A percentile compares a stretch with the other conserved stretches of the same genome.
Conservation (phyloP, 2,113 vertebrate genomes). For the Phylloscopus trochiloides region DNA sequence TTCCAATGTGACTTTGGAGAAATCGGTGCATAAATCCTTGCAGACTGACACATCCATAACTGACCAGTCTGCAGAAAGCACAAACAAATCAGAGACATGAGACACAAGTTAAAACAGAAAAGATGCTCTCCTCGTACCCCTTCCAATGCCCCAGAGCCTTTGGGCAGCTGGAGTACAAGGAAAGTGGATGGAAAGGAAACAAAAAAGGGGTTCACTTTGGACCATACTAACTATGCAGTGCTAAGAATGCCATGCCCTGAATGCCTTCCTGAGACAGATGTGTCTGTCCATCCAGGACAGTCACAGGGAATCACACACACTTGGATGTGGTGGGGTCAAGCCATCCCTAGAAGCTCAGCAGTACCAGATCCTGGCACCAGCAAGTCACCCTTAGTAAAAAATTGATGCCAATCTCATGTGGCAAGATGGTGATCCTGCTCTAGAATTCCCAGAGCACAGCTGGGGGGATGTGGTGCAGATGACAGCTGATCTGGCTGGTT, state of each 20-base stretch:
- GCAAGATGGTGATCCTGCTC: not conserved
- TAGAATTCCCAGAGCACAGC: not conserved
- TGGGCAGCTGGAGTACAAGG: not conserved
- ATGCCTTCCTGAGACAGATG: not conserved
- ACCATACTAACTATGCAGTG: not conserved
- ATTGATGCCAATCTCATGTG: slow-evolving; percentile 1
- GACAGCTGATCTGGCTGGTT: not conserved
- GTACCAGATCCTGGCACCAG: not conserved
- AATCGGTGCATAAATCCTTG: not conserved
- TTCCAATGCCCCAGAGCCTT: not conserved
- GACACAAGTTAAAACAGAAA: not conserved
- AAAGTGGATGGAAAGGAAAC: not conserved
- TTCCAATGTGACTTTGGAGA: not conserved
- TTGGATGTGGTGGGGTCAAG: not conserved
- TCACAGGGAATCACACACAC: not conserved
- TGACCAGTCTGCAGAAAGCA: not conserved
- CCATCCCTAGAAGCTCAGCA: not conserved
- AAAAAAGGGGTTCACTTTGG: not conserved
- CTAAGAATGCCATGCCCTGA: not conserved
- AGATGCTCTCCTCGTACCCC: rapidly evolving
- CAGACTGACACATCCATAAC: not conserved
- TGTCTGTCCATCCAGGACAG: not conserved
- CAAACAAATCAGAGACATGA: not conserved
- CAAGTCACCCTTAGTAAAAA: not conserved
- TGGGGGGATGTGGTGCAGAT: rapidly evolving